Percentiles rank a stretch among this genome's conserved stretches.
Evolutionary conservation across 2,888 invertebrate genomes (phyloP).

Genomic region (Agrochola lota): DNA sequence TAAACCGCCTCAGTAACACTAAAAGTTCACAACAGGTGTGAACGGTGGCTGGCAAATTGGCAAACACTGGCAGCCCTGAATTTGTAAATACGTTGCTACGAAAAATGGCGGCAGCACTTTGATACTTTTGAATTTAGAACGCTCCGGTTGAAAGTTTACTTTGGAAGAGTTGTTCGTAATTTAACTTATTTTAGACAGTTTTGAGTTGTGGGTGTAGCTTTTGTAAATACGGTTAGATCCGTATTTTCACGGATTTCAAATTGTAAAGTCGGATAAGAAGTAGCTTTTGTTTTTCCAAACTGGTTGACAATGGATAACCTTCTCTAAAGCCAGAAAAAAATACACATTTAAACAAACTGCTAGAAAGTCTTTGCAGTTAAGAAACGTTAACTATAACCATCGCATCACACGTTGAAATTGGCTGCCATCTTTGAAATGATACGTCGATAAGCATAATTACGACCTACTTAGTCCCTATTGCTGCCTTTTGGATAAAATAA

Average conservation of each 20-base stretch:
- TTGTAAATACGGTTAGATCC: background rate
- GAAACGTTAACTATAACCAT: background rate
- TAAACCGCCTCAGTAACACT: constrained; percentile 61
- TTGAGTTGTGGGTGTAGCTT: background rate
- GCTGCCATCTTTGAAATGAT: background rate
- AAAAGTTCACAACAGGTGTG: constrained; percentile 78
- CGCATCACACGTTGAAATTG: background rate
- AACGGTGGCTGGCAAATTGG: constrained; percentile 62
- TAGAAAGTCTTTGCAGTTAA: background rate
- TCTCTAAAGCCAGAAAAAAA: background rate
- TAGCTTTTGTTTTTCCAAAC: background rate
- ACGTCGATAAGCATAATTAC: background rate
- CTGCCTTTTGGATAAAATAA: background rate
- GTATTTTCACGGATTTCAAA: background rate
- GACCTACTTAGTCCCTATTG: background rate
- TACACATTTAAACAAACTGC: background rate
- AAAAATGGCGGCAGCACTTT: constrained; percentile 49
- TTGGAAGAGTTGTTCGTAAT: background rate
- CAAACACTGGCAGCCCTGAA: constrained; percentile 55
- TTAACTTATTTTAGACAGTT: constrained; percentile 17
- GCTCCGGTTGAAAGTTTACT: constrained; percentile 13
- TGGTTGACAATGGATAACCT: too few relatives aligned
- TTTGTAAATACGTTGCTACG: constrained; percentile 53
- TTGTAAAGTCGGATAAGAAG: too few relatives aligned
- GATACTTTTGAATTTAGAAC: constrained; percentile 49